Percentiles rank a stretch among this genome's conserved stretches.
Evolutionary conservation across 2,888 invertebrate genomes (phyloP).

Genomic region (Disparrhopalites patrizii): DNA sequence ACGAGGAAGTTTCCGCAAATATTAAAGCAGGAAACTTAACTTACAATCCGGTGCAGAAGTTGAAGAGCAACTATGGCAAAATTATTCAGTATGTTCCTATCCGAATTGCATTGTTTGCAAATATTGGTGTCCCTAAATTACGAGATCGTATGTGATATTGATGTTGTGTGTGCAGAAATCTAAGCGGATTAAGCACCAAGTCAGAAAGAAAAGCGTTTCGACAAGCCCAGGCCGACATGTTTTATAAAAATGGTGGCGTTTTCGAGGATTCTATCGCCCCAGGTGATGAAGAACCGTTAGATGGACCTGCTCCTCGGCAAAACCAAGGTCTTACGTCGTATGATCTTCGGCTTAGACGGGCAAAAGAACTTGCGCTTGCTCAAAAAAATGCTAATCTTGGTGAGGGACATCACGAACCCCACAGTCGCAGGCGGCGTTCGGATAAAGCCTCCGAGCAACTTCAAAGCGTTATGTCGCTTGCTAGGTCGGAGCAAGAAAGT

Average conservation of each 20-base stretch:
- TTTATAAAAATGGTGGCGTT: not conserved
- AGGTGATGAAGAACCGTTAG: not conserved
- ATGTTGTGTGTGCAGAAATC: not conserved
- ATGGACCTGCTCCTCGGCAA: not conserved
- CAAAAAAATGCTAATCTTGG: not conserved
- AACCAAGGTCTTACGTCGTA: not conserved
- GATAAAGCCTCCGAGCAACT: not conserved
- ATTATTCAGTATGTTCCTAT: conserved; percentile 4
- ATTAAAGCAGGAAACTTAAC: not conserved
- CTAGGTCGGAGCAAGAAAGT: not conserved
- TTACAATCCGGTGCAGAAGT: not conserved
- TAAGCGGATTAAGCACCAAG: not conserved
- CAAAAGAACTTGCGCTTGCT: not conserved
- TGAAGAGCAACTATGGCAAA: not conserved
- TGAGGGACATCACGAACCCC: not conserved
- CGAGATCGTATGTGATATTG: not conserved
- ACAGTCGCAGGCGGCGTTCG: not conserved
- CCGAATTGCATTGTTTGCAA: not conserved
- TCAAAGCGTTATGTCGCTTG: not conserved
- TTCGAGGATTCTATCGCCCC: not conserved
- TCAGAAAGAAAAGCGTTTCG: not conserved
- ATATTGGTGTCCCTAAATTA: no score
- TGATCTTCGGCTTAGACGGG: not conserved
- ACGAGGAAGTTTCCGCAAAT: not conserved
- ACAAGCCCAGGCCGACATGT: not conserved